Conservation (phyloP, 2,888 invertebrate genomes). For the Agrotis puta region DNA sequence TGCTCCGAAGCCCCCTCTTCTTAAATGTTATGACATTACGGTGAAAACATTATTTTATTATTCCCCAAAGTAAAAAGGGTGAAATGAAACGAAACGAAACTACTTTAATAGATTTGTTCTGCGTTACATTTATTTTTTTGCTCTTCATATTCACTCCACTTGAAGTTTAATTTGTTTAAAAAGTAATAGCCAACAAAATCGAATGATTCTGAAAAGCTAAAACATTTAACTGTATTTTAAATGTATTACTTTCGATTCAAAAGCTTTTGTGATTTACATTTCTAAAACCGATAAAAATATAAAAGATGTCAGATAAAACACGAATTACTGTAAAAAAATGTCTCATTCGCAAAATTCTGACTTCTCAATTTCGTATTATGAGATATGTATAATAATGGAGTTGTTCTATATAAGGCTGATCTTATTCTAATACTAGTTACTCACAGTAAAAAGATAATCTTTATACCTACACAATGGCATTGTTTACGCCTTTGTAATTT, state of each 20-base stretch:
- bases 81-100: conserved; percentile 44
- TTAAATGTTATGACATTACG: conserved; percentile 59
- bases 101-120: conserved; percentile 38
- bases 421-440: background rate
- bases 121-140: conserved; percentile 19
- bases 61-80: conserved; percentile 42
- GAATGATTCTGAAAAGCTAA: background rate
- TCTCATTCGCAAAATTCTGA: background rate
- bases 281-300: background rate
- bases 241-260: too few species aligned
- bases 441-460: background rate
- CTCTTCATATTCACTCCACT: conserved; percentile 2
- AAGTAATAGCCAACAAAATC: background rate
- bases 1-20: conserved; percentile 29
- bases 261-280: background rate
- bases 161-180: background rate
- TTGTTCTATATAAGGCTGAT: too few species aligned
- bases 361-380: background rate
- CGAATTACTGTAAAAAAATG: background rate
- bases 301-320: background rate
- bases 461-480: background rate
- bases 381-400: background rate
- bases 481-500: background rate
- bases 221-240: background rate
- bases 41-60: conserved; percentile 53